Evolutionary conservation across 1,140 invertebrate species (phyloP).

Genomic region (Orius laevigatus): DNA sequence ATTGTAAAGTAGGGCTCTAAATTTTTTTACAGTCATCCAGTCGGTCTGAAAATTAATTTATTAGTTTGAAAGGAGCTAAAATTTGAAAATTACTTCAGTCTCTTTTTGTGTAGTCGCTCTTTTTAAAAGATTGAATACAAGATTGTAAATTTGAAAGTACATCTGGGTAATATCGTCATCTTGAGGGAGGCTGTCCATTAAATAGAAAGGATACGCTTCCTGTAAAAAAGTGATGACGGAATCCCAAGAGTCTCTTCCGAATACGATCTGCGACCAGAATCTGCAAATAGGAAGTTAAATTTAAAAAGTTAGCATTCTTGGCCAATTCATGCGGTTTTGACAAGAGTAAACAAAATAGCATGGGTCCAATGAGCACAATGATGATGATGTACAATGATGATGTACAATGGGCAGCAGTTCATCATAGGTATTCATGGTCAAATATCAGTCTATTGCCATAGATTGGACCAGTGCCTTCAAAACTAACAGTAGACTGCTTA

Average conservation of each 20-base stretch:
- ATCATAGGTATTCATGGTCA: too few relatives aligned
- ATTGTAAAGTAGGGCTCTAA: slow-evolving; percentile 55
- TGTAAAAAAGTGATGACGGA: slow-evolving; percentile 53
- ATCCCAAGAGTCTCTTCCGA: slow-evolving; percentile 45
- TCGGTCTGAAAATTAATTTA: slow-evolving; percentile 29
- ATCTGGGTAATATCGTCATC: slow-evolving; percentile 27
- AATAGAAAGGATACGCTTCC: slow-evolving; percentile 50
- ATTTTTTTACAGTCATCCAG: slow-evolving; percentile 43
- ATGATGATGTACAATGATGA: too few relatives aligned
- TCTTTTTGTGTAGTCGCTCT: slow-evolving; percentile 59
- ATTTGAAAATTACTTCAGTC: slow-evolving; percentile 35
- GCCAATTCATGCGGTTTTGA: neutral
- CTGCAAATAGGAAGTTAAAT: slow-evolving; percentile 30
- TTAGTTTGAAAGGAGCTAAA: neutral
- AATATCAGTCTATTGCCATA: too few relatives aligned
- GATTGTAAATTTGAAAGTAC: slow-evolving; percentile 38
- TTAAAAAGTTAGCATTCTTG: neutral
- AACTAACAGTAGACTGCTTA: too few relatives aligned
- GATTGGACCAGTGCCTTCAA: neutral
- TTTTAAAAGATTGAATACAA: slow-evolving; percentile 48
- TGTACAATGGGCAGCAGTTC: too few relatives aligned
- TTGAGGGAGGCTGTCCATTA: slow-evolving; percentile 31
- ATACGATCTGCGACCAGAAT: slow-evolving; percentile 68
- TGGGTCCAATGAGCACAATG: too few relatives aligned
- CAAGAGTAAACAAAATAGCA: too few relatives aligned